phyloP scores from a whole-genome alignment of 2,797 vertebrate genomes.

The Muscicapa striata region DNA sequence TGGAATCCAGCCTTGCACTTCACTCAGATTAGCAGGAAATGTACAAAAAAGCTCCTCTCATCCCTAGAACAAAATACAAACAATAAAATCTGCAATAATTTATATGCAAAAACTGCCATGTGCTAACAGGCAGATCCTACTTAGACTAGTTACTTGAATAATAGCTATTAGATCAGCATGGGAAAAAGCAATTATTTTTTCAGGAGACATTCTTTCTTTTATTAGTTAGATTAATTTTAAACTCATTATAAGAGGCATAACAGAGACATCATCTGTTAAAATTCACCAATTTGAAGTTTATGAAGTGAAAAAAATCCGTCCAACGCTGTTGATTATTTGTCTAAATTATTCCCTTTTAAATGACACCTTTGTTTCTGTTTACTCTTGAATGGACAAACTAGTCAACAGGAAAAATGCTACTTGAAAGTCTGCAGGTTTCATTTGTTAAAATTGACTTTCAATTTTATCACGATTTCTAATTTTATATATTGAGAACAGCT shows the following conservation, averaged over 20 bases:
- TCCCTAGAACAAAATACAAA: neutral
- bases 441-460: constrained; percentile 12
- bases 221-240: constrained; percentile 14
- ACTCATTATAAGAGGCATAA: neutral
- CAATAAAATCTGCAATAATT: neutral
- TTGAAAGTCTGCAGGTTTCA: neutral
- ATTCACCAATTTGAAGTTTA: neutral
- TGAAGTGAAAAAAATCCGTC: neutral
- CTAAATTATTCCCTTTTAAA: neutral
- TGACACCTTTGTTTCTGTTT: constrained; percentile 27
- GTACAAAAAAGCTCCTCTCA: neutral
- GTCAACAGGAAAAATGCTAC: constrained; percentile 20
- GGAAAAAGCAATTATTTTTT: neutral
- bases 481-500: neutral
- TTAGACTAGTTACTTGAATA: neutral
- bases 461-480: neutral
- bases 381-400: constrained; percentile 1
- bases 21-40: neutral
- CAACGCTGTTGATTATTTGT: neutral
- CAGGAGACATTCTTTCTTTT: neutral
- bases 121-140: neutral
- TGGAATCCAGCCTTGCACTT: neutral
- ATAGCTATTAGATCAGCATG: neutral
- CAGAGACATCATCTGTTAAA: neutral
- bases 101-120: neutral